Percentiles rank a stretch among this genome's conserved stretches.
Evolutionary conservation across 1,140 invertebrate species (phyloP).

Genomic region (Papilio machaon): DNA sequence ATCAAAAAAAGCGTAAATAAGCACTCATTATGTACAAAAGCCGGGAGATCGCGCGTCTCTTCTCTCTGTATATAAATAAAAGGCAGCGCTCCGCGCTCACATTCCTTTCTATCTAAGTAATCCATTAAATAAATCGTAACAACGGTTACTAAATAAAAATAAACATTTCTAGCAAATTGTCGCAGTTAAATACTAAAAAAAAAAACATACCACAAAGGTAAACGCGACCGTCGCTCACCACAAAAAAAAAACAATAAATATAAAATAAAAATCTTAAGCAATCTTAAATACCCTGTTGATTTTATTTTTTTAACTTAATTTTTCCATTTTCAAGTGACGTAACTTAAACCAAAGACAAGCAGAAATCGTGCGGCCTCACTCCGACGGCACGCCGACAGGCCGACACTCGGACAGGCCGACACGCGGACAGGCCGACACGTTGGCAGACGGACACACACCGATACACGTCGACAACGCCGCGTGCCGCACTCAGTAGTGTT

Average conservation of each 20-base stretch:
- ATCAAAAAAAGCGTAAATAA: slow-evolving; percentile 78
- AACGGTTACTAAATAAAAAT: slow-evolving; percentile 1
- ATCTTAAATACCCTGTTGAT: slow-evolving; percentile 82
- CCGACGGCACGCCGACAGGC: slow-evolving; percentile 1
- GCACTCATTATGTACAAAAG: slow-evolving; percentile 76
- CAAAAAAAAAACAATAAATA: slow-evolving; percentile 74
- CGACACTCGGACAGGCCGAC: not conserved
- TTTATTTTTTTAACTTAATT: slow-evolving; percentile 68
- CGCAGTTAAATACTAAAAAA: slow-evolving; percentile 46
- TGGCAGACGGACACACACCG: no score
- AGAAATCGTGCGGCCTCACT: slow-evolving; percentile 47
- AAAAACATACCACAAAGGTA: slow-evolving; percentile 54
- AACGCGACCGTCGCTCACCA: slow-evolving; percentile 52
- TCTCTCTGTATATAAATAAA: not conserved
- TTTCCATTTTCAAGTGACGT: slow-evolving; percentile 59
- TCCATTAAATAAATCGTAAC: slow-evolving; percentile 18
- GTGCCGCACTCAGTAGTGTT: no score
- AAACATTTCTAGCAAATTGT: slow-evolving; percentile 11
- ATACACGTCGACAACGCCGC: no score
- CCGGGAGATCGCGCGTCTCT: slow-evolving; percentile 29
- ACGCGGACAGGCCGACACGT: slow-evolving; percentile 26
- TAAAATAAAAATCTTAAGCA: slow-evolving; percentile 80
- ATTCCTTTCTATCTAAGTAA: slow-evolving; percentile 1
- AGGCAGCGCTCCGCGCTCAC: not conserved
- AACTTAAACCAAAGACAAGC: slow-evolving; percentile 57